A percentile compares a stretch with the other conserved stretches of the same genome.
Evolutionary conservation across 2,888 invertebrate species (phyloP).

Genomic region (Cyclophora albipunctata): DNA sequence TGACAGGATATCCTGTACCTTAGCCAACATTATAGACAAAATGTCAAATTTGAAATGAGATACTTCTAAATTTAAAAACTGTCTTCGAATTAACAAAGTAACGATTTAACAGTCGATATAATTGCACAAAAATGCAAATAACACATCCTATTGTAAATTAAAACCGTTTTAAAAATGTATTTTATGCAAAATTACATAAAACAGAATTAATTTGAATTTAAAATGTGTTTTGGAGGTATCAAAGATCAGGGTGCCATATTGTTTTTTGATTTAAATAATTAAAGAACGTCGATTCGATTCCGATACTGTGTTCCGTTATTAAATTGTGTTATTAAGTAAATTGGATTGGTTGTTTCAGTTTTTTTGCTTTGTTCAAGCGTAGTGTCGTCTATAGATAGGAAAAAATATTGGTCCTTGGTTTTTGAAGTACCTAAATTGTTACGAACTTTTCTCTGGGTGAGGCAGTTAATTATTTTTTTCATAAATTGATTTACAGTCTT

Average conservation of each 20-base stretch:
- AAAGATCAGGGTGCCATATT: no score
- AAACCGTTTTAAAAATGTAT: conserved; percentile 11
- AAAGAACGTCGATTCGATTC: conserved; percentile 7
- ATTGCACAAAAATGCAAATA: background rate
- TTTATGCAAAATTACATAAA: background rate
- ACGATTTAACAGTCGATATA: background rate
- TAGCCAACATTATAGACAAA: background rate
- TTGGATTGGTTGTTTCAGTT: background rate
- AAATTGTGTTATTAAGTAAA: conserved; percentile 25
- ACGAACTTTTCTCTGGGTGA: no score
- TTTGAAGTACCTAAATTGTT: no score
- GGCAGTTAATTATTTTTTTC: no score
- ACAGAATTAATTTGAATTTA: no score
- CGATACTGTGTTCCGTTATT: conserved; percentile 29
- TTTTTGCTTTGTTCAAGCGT: background rate
- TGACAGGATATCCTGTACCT: background rate
- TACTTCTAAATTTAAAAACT: background rate
- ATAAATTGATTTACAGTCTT: no score
- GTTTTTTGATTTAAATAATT: conserved; percentile 1
- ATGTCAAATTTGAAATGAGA: background rate
- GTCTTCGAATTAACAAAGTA: background rate
- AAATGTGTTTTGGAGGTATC: no score
- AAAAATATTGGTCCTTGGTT: no score
- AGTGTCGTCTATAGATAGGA: no score
- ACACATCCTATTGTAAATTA: conserved; percentile 1